Evolutionary conservation across 2,113 vertebrate genomes (phyloP).

Genomic region (Neoarius graeffei): DNA sequence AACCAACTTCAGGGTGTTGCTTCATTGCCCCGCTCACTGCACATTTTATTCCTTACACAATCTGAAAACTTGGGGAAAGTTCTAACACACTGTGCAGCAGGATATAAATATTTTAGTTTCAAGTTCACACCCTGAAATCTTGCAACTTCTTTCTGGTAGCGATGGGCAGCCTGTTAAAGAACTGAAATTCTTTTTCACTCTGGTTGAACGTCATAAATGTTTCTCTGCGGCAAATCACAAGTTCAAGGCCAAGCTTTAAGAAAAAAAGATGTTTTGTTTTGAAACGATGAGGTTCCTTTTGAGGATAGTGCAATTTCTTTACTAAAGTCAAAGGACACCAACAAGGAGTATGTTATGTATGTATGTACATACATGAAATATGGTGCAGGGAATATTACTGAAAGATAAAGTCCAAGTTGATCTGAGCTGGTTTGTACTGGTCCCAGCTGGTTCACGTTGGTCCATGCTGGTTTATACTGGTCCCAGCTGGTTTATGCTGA

Average conservation of each 20-base stretch:
- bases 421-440: too few species aligned
- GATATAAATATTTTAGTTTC: slow-evolving; percentile 12
- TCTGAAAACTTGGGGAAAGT: background rate
- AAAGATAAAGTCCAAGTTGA: too few species aligned
- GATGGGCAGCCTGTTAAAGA: background rate
- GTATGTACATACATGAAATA: background rate
- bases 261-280: background rate
- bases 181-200: background rate
- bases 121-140: background rate
- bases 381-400: too few species aligned
- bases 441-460: too few species aligned
- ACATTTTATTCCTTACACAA: background rate
- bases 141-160: background rate
- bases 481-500: background rate
- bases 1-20: background rate
- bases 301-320: background rate
- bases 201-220: background rate
- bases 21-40: too few species aligned
- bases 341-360: background rate
- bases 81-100: background rate
- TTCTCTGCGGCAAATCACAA: background rate
- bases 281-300: background rate
- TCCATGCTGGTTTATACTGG: background rate
- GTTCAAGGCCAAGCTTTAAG: background rate
- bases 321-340: background rate